Base-by-base conservation (phyloP, 2,888 invertebrate species). In the Hirtodrosophila histrioides region DNA sequence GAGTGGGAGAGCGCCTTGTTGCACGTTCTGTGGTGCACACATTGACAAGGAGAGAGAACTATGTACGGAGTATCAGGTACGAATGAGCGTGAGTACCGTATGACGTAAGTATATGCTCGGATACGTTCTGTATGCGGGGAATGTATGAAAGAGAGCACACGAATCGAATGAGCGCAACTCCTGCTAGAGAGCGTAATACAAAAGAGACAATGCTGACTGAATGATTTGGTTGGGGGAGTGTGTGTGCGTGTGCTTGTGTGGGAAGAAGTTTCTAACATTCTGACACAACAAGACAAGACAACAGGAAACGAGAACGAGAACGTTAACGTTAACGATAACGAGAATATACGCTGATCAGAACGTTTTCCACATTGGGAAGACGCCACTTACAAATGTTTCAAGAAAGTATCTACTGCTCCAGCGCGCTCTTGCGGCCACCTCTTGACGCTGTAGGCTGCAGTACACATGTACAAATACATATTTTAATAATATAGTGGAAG, bases 341-440 rank as follows among this genome's bases (percentile, higher is more conserved):
- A 62, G 43, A 61, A 72, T 7, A 7, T 27, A 5, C 27, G 27
- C 31, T 43, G 37, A 43, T 27, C 55, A 49, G 39, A 31, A 31
- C 31, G 31, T 31, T 9, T 37, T 55, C 54, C 45, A 39, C 41
- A 56, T 39, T 45, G 44, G 40, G 53, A 43, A 53, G 49, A 44
- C 58, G 56, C 72, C 83, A 92, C 92, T 92, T 92, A 92, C 92
- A 92, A 92, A 91, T 92, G 91, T 90, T 89, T 90, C 88, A 90
- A 90, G 78, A 86, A 89, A 89, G 86, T 89, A 81, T 88, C 89
- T 91, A 91, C 88, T 91, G 89, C 85, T 91, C 91, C 92, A 91
- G 89, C 90, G 88, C 89, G 89, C 88, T 90, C 89, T 89, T 90
- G 89, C 90, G 91, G 88, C 88, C 89, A 89, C 90, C 88, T 88